Conservation (phyloP, 2,797 vertebrate species). For the Champsocephalus gunnari region DNA sequence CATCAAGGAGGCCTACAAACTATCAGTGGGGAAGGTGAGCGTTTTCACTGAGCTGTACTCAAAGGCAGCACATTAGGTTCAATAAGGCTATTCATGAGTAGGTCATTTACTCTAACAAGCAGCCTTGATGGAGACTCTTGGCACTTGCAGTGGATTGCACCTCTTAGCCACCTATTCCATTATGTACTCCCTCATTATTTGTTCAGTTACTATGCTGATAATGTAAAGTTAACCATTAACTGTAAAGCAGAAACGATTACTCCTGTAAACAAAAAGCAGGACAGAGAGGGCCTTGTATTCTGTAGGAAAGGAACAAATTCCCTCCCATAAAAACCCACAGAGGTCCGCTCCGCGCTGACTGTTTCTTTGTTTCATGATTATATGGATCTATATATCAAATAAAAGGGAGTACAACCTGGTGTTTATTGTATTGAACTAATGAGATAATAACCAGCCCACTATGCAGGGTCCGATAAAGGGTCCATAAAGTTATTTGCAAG, state of each 20-base stretch:
- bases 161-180: background rate
- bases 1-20: conserved; percentile 91
- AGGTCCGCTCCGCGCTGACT: background rate
- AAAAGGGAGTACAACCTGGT: conserved; percentile 32
- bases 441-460: conserved; percentile 26
- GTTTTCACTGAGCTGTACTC: background rate
- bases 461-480: background rate
- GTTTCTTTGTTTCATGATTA: conserved; percentile 27
- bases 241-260: conserved; percentile 39
- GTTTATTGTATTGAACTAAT: conserved; percentile 39
- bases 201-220: conserved; percentile 20
- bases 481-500: conserved; percentile 45
- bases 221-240: conserved; percentile 71
- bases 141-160: background rate
- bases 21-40: conserved; percentile 91
- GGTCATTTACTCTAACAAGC: background rate
- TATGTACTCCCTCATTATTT: conserved; percentile 12
- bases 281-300: conserved; percentile 37
- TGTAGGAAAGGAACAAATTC: conserved; percentile 8
- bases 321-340: conserved; percentile 5
- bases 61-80: background rate
- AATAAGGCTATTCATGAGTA: too few species aligned
- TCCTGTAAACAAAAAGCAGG: conserved; percentile 18
- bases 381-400: conserved; percentile 54
- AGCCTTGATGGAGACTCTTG: background rate